phyloP scores from a whole-genome alignment of 2,113 vertebrate genomes.

The Sardina pilchardus region DNA sequence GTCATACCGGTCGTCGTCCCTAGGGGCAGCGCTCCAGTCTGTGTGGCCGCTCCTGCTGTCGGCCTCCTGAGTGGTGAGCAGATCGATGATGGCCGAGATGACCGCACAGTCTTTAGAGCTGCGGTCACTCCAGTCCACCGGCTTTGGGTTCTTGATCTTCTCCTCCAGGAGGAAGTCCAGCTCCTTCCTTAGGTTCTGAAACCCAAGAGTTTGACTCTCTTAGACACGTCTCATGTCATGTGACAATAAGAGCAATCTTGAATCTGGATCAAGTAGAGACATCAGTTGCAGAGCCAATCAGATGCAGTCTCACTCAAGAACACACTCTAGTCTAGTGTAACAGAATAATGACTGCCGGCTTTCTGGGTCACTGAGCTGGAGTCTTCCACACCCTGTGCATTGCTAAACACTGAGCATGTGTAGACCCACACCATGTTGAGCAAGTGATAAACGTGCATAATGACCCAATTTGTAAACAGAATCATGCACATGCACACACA shows the following conservation, averaged over 20 bases:
- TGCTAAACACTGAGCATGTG: not conserved
- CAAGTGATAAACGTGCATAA: not conserved
- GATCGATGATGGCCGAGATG: constrained; percentile 91
- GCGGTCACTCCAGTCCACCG: constrained; percentile 86
- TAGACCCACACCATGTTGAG: not conserved
- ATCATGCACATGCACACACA: not conserved
- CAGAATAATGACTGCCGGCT: not conserved
- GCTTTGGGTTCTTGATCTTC: constrained; percentile 88
- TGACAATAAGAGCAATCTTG: too few species aligned
- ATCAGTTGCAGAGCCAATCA: not conserved
- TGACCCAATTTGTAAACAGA: not conserved
- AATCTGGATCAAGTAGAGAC: not conserved
- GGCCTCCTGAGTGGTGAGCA: constrained; percentile 93
- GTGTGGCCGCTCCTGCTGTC: constrained; percentile 24
- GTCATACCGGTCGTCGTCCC: constrained; percentile 67
- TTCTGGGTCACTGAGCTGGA: not conserved
- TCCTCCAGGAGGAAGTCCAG: constrained; percentile 88
- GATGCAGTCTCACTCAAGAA: not conserved
- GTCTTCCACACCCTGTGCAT: too few species aligned
- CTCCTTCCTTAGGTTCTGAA: constrained; percentile 85
- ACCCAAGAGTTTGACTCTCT: too few species aligned
- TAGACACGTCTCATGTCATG: too few species aligned
- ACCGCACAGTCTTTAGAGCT: constrained; percentile 89
- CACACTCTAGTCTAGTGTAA: too few species aligned
- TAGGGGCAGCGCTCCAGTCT: constrained; percentile 56